A percentile compares a stretch with the other conserved stretches of the same genome.
Conservation (phyloP, 1,140 invertebrate genomes). For the Zaprionus vittiger region DNA sequence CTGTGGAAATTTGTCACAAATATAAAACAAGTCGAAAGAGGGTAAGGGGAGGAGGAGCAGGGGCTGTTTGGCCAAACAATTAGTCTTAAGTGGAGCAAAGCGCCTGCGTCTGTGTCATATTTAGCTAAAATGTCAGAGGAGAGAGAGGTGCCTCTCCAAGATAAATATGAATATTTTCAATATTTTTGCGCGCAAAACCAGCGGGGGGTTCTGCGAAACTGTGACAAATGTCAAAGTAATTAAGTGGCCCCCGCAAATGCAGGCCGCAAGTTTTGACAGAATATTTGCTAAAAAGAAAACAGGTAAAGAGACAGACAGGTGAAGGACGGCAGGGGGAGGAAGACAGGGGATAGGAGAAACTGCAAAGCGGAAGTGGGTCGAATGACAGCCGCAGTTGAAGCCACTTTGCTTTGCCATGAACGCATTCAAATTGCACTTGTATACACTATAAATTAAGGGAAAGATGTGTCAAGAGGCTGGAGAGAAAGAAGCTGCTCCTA, state of each 20-base stretch:
- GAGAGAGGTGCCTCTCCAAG: neutral
- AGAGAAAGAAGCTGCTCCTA: no score
- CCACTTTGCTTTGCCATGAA: neutral
- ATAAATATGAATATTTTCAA: slow-evolving; percentile 18
- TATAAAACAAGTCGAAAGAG: neutral
- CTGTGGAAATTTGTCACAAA: slow-evolving; percentile 48
- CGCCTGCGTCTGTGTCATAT: slow-evolving; percentile 18
- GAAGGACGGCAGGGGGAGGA: neutral
- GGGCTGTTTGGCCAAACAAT: slow-evolving; percentile 53
- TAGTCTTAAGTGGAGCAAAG: slow-evolving; percentile 60
- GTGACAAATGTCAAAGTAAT: slow-evolving; percentile 60
- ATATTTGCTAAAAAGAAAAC: neutral
- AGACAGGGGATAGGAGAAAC: neutral
- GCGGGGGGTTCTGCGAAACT: slow-evolving; percentile 37
- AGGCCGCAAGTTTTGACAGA: slow-evolving; percentile 21
- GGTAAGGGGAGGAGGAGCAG: slow-evolving; percentile 15
- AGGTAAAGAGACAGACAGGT: slow-evolving; percentile 4
- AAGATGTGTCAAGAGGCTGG: no score
- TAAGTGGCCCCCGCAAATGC: slow-evolving; percentile 44
- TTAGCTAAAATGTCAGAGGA: neutral
- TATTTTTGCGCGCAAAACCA: slow-evolving; percentile 32
- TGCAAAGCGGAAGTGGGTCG: neutral
- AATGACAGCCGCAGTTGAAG: neutral
- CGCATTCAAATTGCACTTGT: neutral
- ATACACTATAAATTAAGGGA: slow-evolving; percentile 3